Percentiles rank a stretch among this genome's conserved stretches.
phyloP scores from a whole-genome alignment of 2,113 vertebrate species.

The Penelope pileata region DNA sequence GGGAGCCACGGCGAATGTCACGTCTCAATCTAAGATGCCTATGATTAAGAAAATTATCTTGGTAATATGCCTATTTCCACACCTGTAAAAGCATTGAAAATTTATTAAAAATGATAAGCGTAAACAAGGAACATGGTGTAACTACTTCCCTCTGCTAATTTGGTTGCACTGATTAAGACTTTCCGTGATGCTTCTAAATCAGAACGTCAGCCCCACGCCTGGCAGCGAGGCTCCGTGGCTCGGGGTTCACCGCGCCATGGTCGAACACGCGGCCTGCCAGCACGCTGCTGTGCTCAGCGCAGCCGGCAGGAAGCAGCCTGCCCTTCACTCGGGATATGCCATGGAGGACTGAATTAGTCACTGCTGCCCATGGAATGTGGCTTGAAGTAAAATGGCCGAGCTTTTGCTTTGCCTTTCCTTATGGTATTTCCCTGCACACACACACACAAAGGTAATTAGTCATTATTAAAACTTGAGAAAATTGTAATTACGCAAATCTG shows the following conservation, averaged over 20 bases:
- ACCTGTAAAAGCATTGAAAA: constrained; percentile 73
- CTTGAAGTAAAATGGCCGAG: constrained; percentile 60
- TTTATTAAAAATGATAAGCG: constrained; percentile 82
- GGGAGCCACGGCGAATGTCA: constrained; percentile 74
- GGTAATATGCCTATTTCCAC: constrained; percentile 65
- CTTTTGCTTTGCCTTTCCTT: constrained; percentile 6
- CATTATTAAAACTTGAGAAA: constrained; percentile 55
- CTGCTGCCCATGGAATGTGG: constrained; percentile 54
- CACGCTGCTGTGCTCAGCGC: background rate
- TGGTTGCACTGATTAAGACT: constrained; percentile 80
- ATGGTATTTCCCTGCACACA: constrained; percentile 26
- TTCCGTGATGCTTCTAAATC: constrained; percentile 80
- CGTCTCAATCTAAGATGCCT: constrained; percentile 65
- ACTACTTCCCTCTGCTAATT: constrained; percentile 72
- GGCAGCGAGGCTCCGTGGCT: background rate
- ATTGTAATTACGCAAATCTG: constrained; percentile 63
- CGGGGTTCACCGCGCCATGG: constrained; percentile 11
- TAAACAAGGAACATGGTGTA: constrained; percentile 77
- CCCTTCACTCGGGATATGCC: constrained; percentile 79
- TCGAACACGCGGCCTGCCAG: constrained; percentile 20
- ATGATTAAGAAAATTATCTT: constrained; percentile 72
- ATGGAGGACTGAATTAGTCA: constrained; percentile 81
- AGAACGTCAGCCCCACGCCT: constrained; percentile 70
- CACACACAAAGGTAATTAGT: constrained; percentile 26
- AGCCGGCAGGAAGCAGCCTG: constrained; percentile 61